Base-by-base conservation (phyloP, 2,113 vertebrate species). In the Cyprinodon variegatus region DNA sequence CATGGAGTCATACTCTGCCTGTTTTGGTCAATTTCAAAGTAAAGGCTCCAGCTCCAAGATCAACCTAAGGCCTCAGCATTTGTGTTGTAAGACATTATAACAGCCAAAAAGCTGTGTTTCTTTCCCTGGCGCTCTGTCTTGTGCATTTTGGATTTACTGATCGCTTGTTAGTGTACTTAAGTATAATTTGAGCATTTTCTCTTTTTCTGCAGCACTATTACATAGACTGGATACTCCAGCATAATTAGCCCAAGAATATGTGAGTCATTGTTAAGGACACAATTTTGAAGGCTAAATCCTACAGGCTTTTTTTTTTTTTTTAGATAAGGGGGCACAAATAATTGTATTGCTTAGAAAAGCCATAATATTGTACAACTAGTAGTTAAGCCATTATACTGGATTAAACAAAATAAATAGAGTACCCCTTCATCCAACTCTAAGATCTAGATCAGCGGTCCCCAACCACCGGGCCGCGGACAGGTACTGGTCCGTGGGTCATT, bases 201-300 rank as follows among this genome's bases (percentile, higher is more conserved):
- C 70, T 83, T 90, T 88, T 86, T 80, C 81, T 50, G 76, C 71
- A 75, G 72, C 82, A 63, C 73, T 61, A 53, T 84, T 83, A 82
- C 74, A 72, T 39, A 29, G 29, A 29, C 29, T 57, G 60, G 85
- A 78, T 82, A 73, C 39, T 41, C 67, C 2, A 59, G 70, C 61
- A 64, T 84, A 88, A 85, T 89, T 88, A 80, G 78, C 61, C 43
- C 1, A 60, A 77, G 71, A 85, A 70, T 53, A 73, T 68, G 77
- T 78, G 65, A 72, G 72, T 83, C 82, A 90, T 85, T 86, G 83
- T 80, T 85, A 74, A 89, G 82, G 77, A 88, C 72, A 78, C 81
- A 72, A 65, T 67, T 82, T 72, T 69, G 11, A 67, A 48, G 78
- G 17, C 74, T 80, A 71, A 48, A 70, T 53, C 64, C 64, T 62